Conservation (phyloP, 2,888 invertebrate genomes). For the Drosophila greeni region DNA sequence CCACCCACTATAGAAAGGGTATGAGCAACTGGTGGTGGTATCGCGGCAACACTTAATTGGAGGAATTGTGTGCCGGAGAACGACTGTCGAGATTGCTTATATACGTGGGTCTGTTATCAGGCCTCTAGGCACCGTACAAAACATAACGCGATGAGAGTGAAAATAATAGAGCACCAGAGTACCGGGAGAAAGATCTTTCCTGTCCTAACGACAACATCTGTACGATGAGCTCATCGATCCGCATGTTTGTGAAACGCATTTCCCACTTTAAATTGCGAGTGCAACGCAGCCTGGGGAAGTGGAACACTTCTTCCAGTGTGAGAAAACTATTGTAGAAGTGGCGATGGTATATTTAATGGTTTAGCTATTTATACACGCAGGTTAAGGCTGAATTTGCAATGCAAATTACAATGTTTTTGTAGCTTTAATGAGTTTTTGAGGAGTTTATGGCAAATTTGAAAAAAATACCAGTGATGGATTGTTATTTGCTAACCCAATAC, state of each 20-base stretch:
- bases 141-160: constrained; percentile 11
- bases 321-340: background rate
- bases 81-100: constrained; percentile 40
- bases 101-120: constrained; percentile 37
- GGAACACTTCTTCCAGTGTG: background rate
- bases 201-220: constrained; percentile 28
- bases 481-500: background rate
- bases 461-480: background rate
- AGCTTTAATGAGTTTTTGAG: background rate
- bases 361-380: background rate
- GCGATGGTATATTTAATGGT: background rate
- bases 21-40: constrained; percentile 33
- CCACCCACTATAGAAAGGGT: constrained; percentile 33
- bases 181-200: constrained; percentile 13
- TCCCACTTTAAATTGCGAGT: constrained; percentile 31
- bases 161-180: constrained; percentile 15
- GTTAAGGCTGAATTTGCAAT: background rate
- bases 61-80: constrained; percentile 27
- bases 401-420: background rate
- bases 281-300: constrained; percentile 48
- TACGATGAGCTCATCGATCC: constrained; percentile 32
- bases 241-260: constrained; percentile 51
- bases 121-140: constrained; percentile 7
- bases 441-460: background rate
- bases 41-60: constrained; percentile 37